phyloP scores from a whole-genome alignment of 1,140 invertebrate genomes.

The Elysia chlorotica region DNA sequence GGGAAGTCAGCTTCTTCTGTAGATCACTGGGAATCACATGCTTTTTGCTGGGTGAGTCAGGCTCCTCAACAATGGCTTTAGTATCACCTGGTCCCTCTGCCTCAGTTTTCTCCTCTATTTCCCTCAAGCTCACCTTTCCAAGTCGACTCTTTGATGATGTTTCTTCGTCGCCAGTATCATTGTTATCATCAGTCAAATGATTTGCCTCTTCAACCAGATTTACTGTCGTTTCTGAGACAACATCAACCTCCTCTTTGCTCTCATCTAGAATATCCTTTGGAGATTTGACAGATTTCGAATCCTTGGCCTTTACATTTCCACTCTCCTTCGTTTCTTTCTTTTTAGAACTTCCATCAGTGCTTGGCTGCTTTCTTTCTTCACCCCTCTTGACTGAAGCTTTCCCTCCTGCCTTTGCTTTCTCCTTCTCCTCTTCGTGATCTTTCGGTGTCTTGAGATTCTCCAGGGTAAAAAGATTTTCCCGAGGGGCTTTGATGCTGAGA shows the following conservation, averaged over 20 bases:
- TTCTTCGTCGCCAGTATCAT: constrained; percentile 15
- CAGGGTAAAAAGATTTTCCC: constrained; percentile 18
- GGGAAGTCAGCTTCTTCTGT: constrained; percentile 2
- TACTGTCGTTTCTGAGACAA: constrained; percentile 6
- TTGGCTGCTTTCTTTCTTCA: not conserved
- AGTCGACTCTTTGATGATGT: constrained; percentile 4
- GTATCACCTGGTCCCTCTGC: not conserved
- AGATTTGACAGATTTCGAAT: not conserved
- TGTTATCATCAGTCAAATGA: not conserved
- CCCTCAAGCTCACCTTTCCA: constrained; percentile 13
- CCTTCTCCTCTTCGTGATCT: constrained; percentile 2
- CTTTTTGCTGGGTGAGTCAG: constrained; percentile 11
- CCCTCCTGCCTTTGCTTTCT: not conserved
- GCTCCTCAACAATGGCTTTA: too few relatives aligned
- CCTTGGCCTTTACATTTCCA: not conserved
- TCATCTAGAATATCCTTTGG: not conserved
- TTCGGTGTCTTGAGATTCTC: constrained; percentile 23
- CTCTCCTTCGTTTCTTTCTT: not conserved
- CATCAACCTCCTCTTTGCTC: not conserved
- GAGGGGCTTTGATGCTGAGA: constrained; percentile 9
- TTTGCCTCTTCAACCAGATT: too few relatives aligned
- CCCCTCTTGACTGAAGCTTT: not conserved
- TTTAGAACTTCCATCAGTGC: not conserved
- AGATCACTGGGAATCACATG: constrained; percentile 11
- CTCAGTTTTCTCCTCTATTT: constrained; percentile 1